phyloP scores from a whole-genome alignment of 2,113 vertebrate genomes.

The Xenopus borealis region DNA sequence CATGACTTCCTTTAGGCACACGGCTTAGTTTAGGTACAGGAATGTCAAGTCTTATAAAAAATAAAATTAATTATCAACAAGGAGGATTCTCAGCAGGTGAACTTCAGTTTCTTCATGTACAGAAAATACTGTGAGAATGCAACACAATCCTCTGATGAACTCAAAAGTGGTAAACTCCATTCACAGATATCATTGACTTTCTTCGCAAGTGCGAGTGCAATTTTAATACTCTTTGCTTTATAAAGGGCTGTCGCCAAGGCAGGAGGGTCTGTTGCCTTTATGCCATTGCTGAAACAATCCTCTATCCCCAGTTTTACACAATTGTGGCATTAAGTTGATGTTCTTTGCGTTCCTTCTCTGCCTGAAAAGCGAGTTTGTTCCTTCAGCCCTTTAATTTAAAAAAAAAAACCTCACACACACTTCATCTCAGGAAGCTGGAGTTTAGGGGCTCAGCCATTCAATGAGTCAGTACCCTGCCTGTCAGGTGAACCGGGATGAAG shows the following conservation, averaged over 20 bases:
- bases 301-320: background rate
- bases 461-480: slow-evolving; percentile 18
- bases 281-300: slow-evolving; percentile 9
- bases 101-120: background rate
- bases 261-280: slow-evolving; percentile 17
- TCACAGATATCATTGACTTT: background rate
- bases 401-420: background rate
- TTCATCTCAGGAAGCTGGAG: background rate
- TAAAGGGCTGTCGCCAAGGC: slow-evolving; percentile 5
- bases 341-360: background rate
- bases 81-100: background rate
- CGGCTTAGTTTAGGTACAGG: background rate
- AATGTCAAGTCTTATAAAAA: background rate
- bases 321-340: background rate
- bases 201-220: background rate
- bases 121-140: background rate
- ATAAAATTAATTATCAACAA: background rate
- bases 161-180: background rate
- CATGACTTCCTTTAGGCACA: background rate
- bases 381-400: background rate
- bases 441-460: background rate
- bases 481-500: slow-evolving; percentile 41
- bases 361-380: background rate
- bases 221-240: slow-evolving; percentile 4
- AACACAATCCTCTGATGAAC: background rate